A percentile compares a stretch with the other conserved stretches of the same genome.
phyloP scores from a whole-genome alignment of 2,888 invertebrate species.

The Argynnis bischoffii region DNA sequence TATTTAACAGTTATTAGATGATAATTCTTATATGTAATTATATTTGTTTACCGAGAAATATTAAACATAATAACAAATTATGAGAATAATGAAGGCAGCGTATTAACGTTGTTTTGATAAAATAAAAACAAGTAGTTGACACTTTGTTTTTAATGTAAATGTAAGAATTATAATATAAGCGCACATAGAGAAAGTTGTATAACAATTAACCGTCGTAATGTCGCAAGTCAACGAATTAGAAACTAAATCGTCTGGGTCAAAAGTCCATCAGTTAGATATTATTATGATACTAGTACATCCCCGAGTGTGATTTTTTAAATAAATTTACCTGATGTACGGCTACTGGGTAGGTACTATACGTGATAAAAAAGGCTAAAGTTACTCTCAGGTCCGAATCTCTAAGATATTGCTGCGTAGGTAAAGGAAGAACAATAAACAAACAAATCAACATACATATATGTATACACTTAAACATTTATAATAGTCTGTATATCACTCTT shows the following conservation, averaged over 20 bases:
- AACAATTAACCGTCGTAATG: conserved; percentile 14
- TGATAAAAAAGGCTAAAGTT: no score
- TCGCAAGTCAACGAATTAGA: conserved; percentile 17
- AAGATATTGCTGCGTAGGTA: no score
- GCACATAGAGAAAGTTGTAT: conserved; percentile 19
- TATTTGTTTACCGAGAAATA: background rate
- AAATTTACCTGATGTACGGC: no score
- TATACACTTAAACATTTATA: no score
- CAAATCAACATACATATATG: no score
- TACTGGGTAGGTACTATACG: no score
- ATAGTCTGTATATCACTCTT: no score
- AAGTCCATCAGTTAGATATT: background rate
- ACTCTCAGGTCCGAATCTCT: no score
- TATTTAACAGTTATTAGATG: no score
- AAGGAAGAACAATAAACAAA: no score
- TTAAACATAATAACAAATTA: background rate
- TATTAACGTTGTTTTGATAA: background rate
- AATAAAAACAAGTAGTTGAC: background rate
- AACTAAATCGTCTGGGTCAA: conserved; percentile 18
- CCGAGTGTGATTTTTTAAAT: no score
- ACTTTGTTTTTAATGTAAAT: background rate
- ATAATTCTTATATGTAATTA: background rate
- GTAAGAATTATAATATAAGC: background rate
- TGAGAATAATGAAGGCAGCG: background rate
- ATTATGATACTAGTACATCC: background rate